Evolutionary conservation across 2,113 vertebrate species (phyloP).

Genomic region (Odontophorus gujanensis): DNA sequence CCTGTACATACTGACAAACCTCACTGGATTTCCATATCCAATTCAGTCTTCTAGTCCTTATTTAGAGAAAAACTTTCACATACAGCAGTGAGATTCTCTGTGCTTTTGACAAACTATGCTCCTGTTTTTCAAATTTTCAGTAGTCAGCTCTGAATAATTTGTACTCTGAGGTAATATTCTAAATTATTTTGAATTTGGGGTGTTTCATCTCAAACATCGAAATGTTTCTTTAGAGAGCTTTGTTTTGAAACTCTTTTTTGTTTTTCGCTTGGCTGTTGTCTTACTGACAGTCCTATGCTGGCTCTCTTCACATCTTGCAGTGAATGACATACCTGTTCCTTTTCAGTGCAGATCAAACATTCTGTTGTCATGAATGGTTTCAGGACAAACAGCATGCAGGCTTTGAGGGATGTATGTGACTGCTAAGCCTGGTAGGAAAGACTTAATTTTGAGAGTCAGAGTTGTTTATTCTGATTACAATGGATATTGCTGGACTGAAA

Average conservation of each 20-base stretch:
- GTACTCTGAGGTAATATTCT: neutral
- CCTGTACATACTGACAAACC: neutral
- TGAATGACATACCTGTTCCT: neutral
- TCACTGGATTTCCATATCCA: neutral
- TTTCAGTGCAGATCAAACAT: neutral
- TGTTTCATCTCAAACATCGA: neutral
- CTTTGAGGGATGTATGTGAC: neutral
- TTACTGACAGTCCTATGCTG: neutral
- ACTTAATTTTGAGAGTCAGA: neutral
- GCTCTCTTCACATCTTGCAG: neutral
- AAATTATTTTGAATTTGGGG: slow-evolving; percentile 8
- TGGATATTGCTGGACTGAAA: neutral
- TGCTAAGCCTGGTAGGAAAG: neutral
- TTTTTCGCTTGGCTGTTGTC: neutral
- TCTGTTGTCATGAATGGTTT: neutral
- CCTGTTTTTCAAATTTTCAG: neutral
- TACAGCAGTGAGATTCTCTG: neutral
- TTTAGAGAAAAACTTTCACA: neutral
- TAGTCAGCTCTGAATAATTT: neutral
- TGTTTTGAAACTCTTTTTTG: neutral
- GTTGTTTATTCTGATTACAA: neutral
- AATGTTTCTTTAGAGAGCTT: neutral
- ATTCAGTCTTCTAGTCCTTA: neutral
- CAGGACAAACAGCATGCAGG: neutral
- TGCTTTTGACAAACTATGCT: neutral